Percentiles rank a stretch among this genome's conserved stretches.
Conservation (phyloP, 2,888 invertebrate species). For the Toxonevra muliebris region DNA sequence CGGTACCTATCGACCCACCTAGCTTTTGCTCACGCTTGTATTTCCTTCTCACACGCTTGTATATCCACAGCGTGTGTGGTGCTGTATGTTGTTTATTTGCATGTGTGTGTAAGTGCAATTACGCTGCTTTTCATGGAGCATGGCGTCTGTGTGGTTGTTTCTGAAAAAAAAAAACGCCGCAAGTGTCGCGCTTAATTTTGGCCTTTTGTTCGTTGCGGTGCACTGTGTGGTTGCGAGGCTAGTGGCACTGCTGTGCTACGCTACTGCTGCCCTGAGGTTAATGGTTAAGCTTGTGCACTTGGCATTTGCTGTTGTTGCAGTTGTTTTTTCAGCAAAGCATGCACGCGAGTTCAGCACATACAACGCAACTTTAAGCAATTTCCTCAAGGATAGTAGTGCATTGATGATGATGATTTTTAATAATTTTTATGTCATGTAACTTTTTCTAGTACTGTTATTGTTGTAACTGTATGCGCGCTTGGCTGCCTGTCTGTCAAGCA, state of each 20-base stretch:
- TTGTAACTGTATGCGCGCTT: no score
- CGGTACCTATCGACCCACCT: not conserved
- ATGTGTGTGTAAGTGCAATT: not conserved
- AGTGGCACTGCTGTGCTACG: no score
- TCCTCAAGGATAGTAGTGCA: constrained; percentile 12
- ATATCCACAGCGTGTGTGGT: not conserved
- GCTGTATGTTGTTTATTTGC: not conserved
- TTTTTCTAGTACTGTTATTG: no score
- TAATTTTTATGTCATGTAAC: no score
- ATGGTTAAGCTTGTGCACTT: not conserved
- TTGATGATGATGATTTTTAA: no score
- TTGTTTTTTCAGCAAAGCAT: not conserved
- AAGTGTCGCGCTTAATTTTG: constrained; percentile 11
- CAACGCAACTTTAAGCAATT: constrained; percentile 13
- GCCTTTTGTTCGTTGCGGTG: not conserved
- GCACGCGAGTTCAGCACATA: not conserved
- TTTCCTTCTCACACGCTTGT: constrained; percentile 3
- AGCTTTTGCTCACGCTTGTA: not conserved
- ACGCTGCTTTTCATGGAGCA: not conserved
- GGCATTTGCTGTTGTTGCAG: not conserved
- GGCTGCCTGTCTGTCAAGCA: no score
- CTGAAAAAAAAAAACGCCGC: not conserved
- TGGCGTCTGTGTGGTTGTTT: not conserved
- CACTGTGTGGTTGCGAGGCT: no score
- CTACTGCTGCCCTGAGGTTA: not conserved